Conservation (phyloP, 2,888 invertebrate species). For the Stomorhina lunata region DNA sequence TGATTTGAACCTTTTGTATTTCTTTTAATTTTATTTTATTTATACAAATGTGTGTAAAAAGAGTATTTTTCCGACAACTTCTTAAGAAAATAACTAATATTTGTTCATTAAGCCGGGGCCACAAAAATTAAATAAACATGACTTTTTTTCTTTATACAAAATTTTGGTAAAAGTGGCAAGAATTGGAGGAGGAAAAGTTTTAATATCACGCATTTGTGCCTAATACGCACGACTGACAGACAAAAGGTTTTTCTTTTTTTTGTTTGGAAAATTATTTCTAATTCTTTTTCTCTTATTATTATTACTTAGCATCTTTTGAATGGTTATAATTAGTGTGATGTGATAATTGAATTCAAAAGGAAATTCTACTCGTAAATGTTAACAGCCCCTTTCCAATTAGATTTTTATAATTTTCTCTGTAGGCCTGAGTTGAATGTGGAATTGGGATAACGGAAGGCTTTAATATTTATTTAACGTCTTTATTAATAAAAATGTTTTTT, state of each 20-base stretch:
- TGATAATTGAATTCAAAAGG: conserved; percentile 55
- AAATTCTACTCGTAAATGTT: conserved; percentile 23
- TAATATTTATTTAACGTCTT: conserved; percentile 42
- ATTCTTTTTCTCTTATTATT: background rate
- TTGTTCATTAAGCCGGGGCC: conserved; percentile 55
- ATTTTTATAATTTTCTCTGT: too few relatives aligned
- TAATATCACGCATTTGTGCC: conserved; percentile 40
- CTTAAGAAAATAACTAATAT: conserved; percentile 40
- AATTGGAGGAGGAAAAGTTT: conserved; percentile 37
- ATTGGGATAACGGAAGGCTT: background rate
- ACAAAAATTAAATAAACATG: conserved; percentile 61
- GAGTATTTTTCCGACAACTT: background rate
- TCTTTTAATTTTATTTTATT: background rate
- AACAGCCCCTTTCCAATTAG: background rate
- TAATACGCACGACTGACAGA: conserved; percentile 53
- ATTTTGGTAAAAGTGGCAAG: background rate
- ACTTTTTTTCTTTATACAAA: conserved; percentile 49
- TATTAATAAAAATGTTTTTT: conserved; percentile 6
- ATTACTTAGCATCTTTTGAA: conserved; percentile 22
- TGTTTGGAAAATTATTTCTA: background rate
- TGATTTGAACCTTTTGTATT: conserved; percentile 15
- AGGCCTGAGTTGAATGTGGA: background rate
- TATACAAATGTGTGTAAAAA: background rate
- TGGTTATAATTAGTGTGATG: conserved; percentile 45
- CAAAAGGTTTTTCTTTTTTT: conserved; percentile 33